A percentile compares a stretch with the other conserved stretches of the same genome.
Conservation (phyloP, 2,113 vertebrate genomes). For the Carassius carassius region DNA sequence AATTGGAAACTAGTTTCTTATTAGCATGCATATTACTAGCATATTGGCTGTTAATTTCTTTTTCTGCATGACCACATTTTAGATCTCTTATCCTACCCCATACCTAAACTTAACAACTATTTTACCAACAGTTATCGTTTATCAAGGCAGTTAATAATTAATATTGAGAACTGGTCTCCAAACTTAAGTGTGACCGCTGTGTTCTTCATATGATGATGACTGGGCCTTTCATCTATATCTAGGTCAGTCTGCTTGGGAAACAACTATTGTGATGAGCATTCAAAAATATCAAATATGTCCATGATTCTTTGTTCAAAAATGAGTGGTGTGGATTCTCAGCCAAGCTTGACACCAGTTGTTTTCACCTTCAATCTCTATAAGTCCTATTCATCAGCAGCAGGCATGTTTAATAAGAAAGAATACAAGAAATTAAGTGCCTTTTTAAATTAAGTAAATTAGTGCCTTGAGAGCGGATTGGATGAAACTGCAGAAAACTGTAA, state of each 20-base stretch:
- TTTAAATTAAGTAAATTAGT: conserved; percentile 11
- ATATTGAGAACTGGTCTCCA: background rate
- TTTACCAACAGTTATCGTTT: background rate
- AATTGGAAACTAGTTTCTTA: background rate
- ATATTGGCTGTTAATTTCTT: background rate
- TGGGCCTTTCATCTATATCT: conserved; percentile 18
- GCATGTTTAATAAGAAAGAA: conserved; percentile 24
- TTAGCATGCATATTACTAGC: background rate
- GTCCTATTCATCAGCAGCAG: conserved; percentile 28
- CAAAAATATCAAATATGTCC: conserved; percentile 38
- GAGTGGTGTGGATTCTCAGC: background rate
- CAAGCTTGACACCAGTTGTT: conserved; percentile 18
- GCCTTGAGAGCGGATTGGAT: background rate
- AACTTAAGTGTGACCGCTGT: background rate
- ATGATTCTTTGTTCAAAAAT: conserved; percentile 31
- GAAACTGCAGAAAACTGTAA: conserved; percentile 14
- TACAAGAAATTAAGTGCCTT: background rate
- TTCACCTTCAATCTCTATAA: conserved; percentile 34
- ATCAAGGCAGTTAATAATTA: background rate
- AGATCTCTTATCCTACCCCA: background rate
- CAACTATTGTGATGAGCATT: conserved; percentile 8
- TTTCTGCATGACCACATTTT: background rate
- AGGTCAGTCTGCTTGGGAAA: background rate
- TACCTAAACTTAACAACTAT: background rate
- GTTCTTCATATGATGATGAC: conserved; percentile 23